Base-by-base conservation (phyloP, 2,888 invertebrate genomes). In the Drosophila recens region DNA sequence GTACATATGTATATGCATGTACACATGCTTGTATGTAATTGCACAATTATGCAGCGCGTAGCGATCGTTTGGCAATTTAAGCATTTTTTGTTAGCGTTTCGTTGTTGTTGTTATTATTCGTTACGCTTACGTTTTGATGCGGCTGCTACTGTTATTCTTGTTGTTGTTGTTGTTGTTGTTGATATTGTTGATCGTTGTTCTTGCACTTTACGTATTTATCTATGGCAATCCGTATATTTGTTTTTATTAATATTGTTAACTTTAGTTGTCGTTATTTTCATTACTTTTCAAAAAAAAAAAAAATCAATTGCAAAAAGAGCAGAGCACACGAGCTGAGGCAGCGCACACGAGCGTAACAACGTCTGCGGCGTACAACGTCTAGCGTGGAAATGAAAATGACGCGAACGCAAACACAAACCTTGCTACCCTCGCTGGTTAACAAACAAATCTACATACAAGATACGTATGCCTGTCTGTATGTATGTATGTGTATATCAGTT, bases 31-130 rank as follows among this genome's bases (percentile, higher is more conserved):
- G 64, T 64, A 57, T 72, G 36, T 82, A 88, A 86, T 88, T 88
- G 89, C 84, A 85, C 89, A 88, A 83, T 86, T 82, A 75, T 88
- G 87, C 90, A 90, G 87, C 90, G 80, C 72, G 72, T 70, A 56
- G 73, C 64, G 61, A 68, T 67, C 66, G 52, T 83, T 87, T 87
- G 57, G 81, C 72, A 87, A 67, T 70, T 75, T 70, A 72, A 53
- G 73, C 20, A 61, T 64, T 65, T 57, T 54, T 62, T 75, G 11
- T 54, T 64, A 43, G 45, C 65, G 27, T 30, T 57, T 23, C 49
- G 40, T 36, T 53, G 42, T 36, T n/a, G 52, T 68, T 62, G 40
- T 67, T 67, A 54, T 56, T 79, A 48, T 76, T 45, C 49, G 63
- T 71, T 71, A 70, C 66, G 63, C 80, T 79, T 79, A 80, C 80